Percentiles rank a stretch among this genome's conserved stretches.
Evolutionary conservation across 2,113 vertebrate genomes (phyloP).

Genomic region (Furnarius figulus): DNA sequence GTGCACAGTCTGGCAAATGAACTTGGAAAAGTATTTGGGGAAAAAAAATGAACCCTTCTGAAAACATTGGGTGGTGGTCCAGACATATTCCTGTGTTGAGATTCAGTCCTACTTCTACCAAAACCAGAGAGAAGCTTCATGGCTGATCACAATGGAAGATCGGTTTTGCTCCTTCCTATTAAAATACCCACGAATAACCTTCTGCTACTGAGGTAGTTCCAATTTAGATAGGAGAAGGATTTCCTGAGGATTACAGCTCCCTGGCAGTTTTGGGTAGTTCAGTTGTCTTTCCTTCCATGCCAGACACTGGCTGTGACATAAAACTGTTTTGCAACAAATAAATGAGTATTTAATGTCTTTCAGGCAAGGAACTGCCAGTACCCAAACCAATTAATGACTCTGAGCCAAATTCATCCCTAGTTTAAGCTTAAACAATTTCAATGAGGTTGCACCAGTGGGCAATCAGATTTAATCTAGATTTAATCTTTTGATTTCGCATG

Average conservation of each 20-base stretch:
- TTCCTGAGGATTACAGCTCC: background rate
- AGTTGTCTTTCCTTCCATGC: background rate
- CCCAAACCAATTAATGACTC: slow-evolving; percentile 32
- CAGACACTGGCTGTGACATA: background rate
- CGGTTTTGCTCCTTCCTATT: background rate
- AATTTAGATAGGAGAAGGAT: background rate
- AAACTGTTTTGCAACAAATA: slow-evolving; percentile 47
- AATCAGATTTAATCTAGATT: slow-evolving; percentile 19
- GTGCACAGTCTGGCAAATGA: background rate
- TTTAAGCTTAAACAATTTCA: slow-evolving; percentile 38
- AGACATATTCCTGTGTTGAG: background rate
- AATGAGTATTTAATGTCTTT: slow-evolving; percentile 59
- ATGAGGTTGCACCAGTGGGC: background rate
- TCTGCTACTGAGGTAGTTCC: background rate
- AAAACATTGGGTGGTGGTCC: background rate
- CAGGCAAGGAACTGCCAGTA: slow-evolving; percentile 24
- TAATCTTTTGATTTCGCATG: background rate
- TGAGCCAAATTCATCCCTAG: slow-evolving; percentile 17
- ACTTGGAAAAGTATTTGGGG: background rate
- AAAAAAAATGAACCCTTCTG: background rate
- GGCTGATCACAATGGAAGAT: background rate
- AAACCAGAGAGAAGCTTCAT: background rate
- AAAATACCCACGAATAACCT: background rate
- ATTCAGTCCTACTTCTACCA: background rate
- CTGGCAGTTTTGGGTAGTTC: slow-evolving; percentile 23